Percentiles rank a stretch among this genome's conserved stretches.
Conservation (phyloP, 2,888 invertebrate genomes). For the Coelinius sp. region DNA sequence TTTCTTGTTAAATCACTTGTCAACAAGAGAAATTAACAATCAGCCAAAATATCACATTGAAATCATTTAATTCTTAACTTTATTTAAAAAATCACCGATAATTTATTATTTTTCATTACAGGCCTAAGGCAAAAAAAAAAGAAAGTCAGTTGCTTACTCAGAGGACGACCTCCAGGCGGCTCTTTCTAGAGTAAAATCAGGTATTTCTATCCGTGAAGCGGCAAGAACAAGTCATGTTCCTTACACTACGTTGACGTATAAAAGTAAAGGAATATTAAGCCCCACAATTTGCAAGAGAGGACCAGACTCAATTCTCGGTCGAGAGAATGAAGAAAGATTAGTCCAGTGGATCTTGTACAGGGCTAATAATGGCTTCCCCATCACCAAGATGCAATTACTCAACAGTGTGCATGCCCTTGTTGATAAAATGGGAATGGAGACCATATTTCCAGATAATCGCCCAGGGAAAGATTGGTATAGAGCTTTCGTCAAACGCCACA, state of each 20-base stretch:
- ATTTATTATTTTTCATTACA: background rate
- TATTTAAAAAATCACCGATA: no score
- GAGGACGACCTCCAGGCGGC: background rate
- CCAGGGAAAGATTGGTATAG: constrained; percentile 31
- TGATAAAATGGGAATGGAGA: background rate
- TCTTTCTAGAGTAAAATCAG: background rate
- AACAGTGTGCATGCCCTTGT: constrained; percentile 18
- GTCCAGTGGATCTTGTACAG: constrained; percentile 21
- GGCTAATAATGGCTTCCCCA: constrained; percentile 5
- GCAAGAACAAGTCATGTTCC: background rate
- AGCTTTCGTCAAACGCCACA: constrained; percentile 18
- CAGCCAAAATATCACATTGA: no score
- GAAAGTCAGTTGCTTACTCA: background rate
- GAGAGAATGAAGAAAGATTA: constrained; percentile 8
- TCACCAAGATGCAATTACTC: constrained; percentile 19
- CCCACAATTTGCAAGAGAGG: background rate
- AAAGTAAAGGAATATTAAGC: background rate
- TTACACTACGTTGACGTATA: background rate
- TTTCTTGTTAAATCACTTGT: no score
- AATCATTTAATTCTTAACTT: no score
- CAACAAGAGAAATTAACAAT: no score
- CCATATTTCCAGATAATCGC: constrained; percentile 5
- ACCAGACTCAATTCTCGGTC: background rate
- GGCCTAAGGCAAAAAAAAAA: background rate
- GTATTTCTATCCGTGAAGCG: background rate